Evolutionary conservation across 2,888 invertebrate genomes (phyloP).

Genomic region (Callyntrura guangdongensis): DNA sequence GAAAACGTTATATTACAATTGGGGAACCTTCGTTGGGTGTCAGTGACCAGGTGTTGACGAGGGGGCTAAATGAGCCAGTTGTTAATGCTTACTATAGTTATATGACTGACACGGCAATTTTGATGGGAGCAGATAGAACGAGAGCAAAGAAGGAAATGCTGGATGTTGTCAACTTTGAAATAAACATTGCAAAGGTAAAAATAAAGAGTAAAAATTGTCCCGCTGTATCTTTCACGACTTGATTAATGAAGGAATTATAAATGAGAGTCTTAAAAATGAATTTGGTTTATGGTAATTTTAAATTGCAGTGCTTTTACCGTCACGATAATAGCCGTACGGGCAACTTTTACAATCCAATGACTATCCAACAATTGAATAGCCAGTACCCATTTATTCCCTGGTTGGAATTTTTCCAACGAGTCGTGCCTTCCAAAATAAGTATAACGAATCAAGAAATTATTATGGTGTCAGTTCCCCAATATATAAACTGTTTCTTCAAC

Average conservation of each 20-base stretch:
- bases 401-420: constrained; percentile 93
- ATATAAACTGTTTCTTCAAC: constrained; percentile 90
- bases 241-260: neutral
- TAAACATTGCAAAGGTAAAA: constrained; percentile 94
- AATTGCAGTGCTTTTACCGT: constrained; percentile 62
- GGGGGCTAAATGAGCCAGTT: constrained; percentile 92
- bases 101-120: constrained; percentile 91
- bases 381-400: constrained; percentile 93
- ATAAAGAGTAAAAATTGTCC: neutral
- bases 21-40: constrained; percentile 94
- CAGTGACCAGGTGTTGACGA: constrained; percentile 92
- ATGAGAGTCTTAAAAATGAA: neutral
- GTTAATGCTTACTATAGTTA: constrained; percentile 94
- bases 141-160: constrained; percentile 90
- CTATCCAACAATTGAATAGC: constrained; percentile 90
- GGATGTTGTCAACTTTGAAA: constrained; percentile 95
- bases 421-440: constrained; percentile 89
- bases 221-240: neutral
- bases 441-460: constrained; percentile 91
- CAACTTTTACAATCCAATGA: constrained; percentile 95
- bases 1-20: constrained; percentile 93
- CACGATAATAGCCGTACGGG: constrained; percentile 87
- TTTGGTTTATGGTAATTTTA: no score
- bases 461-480: constrained; percentile 94
- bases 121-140: constrained; percentile 92